These are phyloP conservation scores for Anticlea derivata DNA, from an alignment of 2,888 invertebrate species.

Conservation along the genomic window DNA sequence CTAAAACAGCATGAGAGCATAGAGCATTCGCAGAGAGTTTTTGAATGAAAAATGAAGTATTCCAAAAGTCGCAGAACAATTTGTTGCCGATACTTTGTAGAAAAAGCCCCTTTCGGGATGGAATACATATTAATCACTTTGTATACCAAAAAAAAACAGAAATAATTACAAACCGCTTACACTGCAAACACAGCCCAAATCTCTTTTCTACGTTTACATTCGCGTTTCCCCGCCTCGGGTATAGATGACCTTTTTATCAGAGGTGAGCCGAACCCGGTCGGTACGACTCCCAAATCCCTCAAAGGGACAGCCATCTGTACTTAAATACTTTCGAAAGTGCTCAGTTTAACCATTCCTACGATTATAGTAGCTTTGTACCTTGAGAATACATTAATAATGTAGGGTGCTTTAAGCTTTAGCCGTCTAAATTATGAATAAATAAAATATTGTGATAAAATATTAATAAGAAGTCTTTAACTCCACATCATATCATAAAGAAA, in stretches of 20 bases:
- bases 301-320: conserved; percentile 41
- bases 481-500: no score
- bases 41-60: no score
- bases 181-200: conserved; percentile 35
- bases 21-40: no score
- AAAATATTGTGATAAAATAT: background rate
- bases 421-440: background rate
- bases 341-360: conserved; percentile 14
- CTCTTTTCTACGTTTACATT: conserved; percentile 59
- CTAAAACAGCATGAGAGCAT: no score
- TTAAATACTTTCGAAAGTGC: conserved; percentile 40
- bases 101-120: no score
- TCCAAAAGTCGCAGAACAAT: no score
- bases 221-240: conserved; percentile 43
- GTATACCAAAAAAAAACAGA: no score
- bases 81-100: no score
- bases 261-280: conserved; percentile 37
- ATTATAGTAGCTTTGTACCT: background rate
- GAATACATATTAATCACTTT: no score
- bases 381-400: background rate
- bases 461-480: no score
- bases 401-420: no score
- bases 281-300: conserved; percentile 54
- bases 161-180: conserved; percentile 22
- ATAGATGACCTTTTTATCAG: conserved; percentile 62